A percentile compares a stretch with the other conserved stretches of the same genome.
Conservation (phyloP, 2,113 vertebrate species). For the Callopanchax toddi region DNA sequence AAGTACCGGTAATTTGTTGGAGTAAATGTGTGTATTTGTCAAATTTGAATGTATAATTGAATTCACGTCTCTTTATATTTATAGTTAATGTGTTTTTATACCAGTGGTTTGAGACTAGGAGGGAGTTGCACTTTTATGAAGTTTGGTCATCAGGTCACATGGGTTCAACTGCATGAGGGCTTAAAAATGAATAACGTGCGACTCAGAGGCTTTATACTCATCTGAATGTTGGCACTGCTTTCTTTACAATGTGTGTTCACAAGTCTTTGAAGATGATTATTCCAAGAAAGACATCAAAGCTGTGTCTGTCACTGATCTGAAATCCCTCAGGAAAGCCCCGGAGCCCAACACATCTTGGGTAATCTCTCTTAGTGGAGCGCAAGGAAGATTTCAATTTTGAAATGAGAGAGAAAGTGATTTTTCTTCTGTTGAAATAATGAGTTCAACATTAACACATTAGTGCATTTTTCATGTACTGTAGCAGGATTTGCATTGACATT, state of each 20-base stretch:
- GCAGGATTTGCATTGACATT: not conserved
- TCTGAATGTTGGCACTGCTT: constrained; percentile 30
- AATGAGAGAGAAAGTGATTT: not conserved
- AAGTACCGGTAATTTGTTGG: not conserved
- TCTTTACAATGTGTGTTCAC: constrained; percentile 5
- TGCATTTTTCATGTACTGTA: not conserved
- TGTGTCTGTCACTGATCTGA: constrained; percentile 12
- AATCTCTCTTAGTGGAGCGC: constrained; percentile 11
- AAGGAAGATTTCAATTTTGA: constrained; percentile 16
- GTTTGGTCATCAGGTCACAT: constrained; percentile 29
- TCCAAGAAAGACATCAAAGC: constrained; percentile 48
- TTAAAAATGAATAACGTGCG: constrained; percentile 33
- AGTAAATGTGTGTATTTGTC: constrained; percentile 10
- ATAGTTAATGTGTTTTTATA: constrained; percentile 14
- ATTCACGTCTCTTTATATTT: constrained; percentile 6
- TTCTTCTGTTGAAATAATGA: constrained; percentile 3
- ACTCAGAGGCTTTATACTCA: constrained; percentile 30
- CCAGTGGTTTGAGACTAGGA: constrained; percentile 7
- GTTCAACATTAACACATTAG: not conserved
- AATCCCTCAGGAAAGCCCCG: constrained; percentile 25
- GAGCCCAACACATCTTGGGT: constrained; percentile 7
- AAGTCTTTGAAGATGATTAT: constrained; percentile 30
- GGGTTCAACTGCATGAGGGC: constrained; percentile 16
- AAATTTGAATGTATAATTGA: constrained; percentile 6
- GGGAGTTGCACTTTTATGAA: constrained; percentile 19